Percentiles rank a stretch among this genome's conserved stretches.
Evolutionary conservation across 1,140 invertebrate species (phyloP).

Genomic region (Atopsyche davidsoni): DNA sequence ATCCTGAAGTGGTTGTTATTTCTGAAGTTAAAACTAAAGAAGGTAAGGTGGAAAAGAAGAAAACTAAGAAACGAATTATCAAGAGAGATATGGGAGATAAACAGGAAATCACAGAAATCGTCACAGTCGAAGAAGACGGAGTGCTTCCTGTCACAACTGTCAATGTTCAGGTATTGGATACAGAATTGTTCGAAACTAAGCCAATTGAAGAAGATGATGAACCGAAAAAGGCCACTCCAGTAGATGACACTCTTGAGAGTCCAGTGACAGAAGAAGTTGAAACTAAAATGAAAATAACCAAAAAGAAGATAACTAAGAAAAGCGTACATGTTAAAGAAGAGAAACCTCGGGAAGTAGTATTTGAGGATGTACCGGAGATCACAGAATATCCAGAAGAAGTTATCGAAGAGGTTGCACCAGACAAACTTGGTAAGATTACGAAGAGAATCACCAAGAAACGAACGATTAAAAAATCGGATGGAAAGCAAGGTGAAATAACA

Average conservation of each 20-base stretch:
- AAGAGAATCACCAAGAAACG: constrained; percentile 33
- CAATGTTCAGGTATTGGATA: constrained; percentile 25
- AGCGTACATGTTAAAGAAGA: too few species aligned
- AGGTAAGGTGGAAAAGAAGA: constrained; percentile 30
- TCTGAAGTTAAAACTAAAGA: constrained; percentile 37
- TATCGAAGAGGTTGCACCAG: constrained; percentile 32
- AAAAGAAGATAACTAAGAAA: constrained; percentile 24
- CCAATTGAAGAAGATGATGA: constrained; percentile 16
- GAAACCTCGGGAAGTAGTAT: constrained; percentile 21
- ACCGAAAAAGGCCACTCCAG: too few species aligned
- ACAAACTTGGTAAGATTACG: constrained; percentile 28
- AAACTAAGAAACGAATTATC: constrained; percentile 31
- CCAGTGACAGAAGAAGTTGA: constrained; percentile 17
- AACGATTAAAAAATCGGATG: constrained; percentile 33
- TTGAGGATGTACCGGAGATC: constrained; percentile 26
- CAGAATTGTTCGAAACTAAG: constrained; percentile 3
- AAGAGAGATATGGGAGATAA: constrained; percentile 34
- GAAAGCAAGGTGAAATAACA: constrained; percentile 34
- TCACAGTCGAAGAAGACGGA: constrained; percentile 38
- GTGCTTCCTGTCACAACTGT: constrained; percentile 35
- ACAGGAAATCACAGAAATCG: constrained; percentile 36
- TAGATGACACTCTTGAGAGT: too few species aligned
- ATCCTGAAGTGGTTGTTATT: constrained; percentile 28
- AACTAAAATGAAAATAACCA: constrained; percentile 18
- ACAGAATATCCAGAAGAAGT: constrained; percentile 33